Percentiles rank a stretch among this genome's conserved stretches.
Evolutionary conservation across 1,140 invertebrate genomes (phyloP).

Genomic region (Nephotettix cincticeps): DNA sequence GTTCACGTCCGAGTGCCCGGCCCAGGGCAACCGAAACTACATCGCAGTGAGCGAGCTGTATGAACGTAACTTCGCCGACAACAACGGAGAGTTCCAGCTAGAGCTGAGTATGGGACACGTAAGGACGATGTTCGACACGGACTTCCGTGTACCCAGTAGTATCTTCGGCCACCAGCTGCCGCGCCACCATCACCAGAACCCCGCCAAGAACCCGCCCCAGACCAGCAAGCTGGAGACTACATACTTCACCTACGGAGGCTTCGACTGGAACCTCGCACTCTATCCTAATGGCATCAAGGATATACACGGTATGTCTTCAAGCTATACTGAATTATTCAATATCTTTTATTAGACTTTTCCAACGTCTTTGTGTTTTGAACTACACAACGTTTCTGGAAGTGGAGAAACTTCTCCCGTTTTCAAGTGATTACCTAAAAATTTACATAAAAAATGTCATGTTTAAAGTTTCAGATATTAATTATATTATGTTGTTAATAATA

Average conservation of each 20-base stretch:
- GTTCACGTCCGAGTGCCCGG: slow-evolving; percentile 73
- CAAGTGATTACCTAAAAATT: no score
- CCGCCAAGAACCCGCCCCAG: slow-evolving; percentile 29
- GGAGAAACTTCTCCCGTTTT: no score
- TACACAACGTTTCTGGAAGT: no score
- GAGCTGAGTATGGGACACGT: slow-evolving; percentile 78
- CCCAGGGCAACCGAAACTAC: slow-evolving; percentile 77
- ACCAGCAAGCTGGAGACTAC: slow-evolving; percentile 61
- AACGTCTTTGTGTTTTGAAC: no score
- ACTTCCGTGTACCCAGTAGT: slow-evolving; percentile 58
- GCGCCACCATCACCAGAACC: slow-evolving; percentile 28
- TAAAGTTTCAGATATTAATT: no score
- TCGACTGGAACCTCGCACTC: slow-evolving; percentile 81
- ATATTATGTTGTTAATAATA: no score
- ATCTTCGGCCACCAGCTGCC: slow-evolving; percentile 33
- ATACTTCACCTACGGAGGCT: slow-evolving; percentile 75
- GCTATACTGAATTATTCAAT: neutral
- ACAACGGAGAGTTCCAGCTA: slow-evolving; percentile 80
- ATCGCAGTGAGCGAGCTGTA: slow-evolving; percentile 76
- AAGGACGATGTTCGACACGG: slow-evolving; percentile 72
- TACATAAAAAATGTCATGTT: no score
- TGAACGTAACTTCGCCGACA: slow-evolving; percentile 74
- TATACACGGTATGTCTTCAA: slow-evolving; percentile 43
- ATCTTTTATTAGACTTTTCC: no score
- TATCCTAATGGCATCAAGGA: slow-evolving; percentile 64